phyloP scores from a whole-genome alignment of 2,888 invertebrate genomes.

The Ornithoptera alexandrae region DNA sequence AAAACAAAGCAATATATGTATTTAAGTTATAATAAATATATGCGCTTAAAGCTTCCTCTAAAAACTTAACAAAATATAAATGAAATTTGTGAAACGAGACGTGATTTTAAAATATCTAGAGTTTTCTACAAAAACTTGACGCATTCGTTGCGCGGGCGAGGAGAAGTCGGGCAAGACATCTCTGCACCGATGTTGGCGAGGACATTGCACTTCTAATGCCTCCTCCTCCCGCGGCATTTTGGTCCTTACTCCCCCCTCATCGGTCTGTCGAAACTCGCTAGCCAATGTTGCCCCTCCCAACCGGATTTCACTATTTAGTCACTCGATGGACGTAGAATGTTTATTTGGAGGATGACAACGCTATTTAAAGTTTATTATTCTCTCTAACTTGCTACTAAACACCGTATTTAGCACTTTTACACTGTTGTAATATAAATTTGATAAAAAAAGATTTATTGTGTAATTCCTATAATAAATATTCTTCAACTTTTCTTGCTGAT shows the following conservation, averaged over 20 bases:
- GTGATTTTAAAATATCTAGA: constrained; percentile 42
- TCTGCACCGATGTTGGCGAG: constrained; percentile 71
- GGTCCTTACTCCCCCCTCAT: constrained; percentile 61
- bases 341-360: constrained; percentile 34
- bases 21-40: too few species aligned
- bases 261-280: constrained; percentile 72
- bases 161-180: constrained; percentile 60
- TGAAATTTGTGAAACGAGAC: constrained; percentile 4
- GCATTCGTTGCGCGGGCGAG: constrained; percentile 52
- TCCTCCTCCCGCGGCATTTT: constrained; percentile 52
- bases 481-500: neutral
- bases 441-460: neutral
- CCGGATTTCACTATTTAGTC: constrained; percentile 75
- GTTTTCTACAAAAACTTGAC: constrained; percentile 51
- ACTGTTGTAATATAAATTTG: neutral
- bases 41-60: too few species aligned
- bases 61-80: neutral
- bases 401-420: neutral
- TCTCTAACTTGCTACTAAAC: constrained; percentile 4
- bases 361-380: constrained; percentile 18
- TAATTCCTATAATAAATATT: neutral
- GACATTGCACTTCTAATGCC: constrained; percentile 75
- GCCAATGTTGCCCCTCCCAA: constrained; percentile 61
- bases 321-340: constrained; percentile 38
- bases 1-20: too few species aligned